Evolutionary conservation across 2,797 vertebrate species (phyloP).

Genomic region (Enteromius unitaeniatus): DNA sequence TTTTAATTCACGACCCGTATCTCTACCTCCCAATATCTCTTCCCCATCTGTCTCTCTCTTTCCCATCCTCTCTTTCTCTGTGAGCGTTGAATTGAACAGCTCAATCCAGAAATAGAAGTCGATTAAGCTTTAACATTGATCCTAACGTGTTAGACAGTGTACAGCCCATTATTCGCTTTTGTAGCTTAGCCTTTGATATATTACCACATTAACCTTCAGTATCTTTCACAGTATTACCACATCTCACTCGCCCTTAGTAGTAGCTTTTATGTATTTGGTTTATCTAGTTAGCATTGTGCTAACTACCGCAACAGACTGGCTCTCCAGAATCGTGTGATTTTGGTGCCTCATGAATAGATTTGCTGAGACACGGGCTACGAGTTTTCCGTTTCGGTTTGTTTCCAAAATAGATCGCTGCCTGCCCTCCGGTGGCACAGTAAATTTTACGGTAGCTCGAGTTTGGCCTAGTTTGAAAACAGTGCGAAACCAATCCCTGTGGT

Average conservation of each 20-base stretch:
- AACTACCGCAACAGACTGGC: conserved; percentile 27
- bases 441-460: conserved; percentile 71
- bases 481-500: conserved; percentile 73
- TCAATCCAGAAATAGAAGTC: conserved; percentile 53
- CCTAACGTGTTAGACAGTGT: conserved; percentile 23
- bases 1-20: conserved; percentile 33
- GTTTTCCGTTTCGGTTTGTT: conserved; percentile 63
- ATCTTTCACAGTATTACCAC: conserved; percentile 49
- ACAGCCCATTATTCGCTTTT: conserved; percentile 30
- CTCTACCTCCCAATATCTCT: conserved; percentile 9
- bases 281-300: conserved; percentile 45
- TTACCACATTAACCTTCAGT: conserved; percentile 56
- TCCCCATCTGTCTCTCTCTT: conserved; percentile 23
- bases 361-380: conserved; percentile 52
- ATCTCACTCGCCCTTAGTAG: conserved; percentile 47
- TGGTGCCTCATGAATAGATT: conserved; percentile 52
- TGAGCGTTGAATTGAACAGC: conserved; percentile 38
- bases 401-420: conserved; percentile 59
- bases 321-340: conserved; percentile 49
- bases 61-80: conserved; percentile 21
- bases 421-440: conserved; percentile 63
- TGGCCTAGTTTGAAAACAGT: conserved; percentile 74
- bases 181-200: conserved; percentile 43
- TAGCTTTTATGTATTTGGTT: conserved; percentile 52
- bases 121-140: conserved; percentile 51